Percentiles rank a stretch among this genome's conserved stretches.
Evolutionary conservation across 1,140 invertebrate species (phyloP).

Genomic region (Latrodectus geometricus): DNA sequence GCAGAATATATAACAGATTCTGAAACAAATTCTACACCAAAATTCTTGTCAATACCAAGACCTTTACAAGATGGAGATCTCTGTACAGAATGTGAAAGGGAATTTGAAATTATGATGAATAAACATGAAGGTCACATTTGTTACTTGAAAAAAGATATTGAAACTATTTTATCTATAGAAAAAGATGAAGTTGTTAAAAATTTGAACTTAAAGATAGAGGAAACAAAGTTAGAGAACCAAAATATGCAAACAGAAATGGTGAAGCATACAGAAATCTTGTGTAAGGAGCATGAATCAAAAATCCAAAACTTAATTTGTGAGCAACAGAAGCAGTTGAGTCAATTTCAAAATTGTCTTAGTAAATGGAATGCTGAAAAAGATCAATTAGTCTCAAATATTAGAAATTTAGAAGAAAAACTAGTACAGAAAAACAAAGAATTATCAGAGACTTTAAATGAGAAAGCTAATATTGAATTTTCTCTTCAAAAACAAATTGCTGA

Average conservation of each 20-base stretch:
- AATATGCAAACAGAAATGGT: not conserved
- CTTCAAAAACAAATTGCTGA: constrained; percentile 2
- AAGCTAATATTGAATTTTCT: constrained; percentile 3
- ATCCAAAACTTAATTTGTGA: constrained; percentile 14
- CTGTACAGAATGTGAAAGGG: constrained; percentile 25
- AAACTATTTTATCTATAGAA: constrained; percentile 18
- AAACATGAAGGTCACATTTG: constrained; percentile 36
- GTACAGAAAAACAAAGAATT: not conserved
- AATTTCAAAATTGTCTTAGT: not conserved
- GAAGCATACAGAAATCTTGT: constrained; percentile 33
- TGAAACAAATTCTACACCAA: constrained; percentile 31
- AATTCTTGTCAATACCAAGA: constrained; percentile 31
- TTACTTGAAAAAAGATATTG: constrained; percentile 27
- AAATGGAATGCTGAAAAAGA: not conserved
- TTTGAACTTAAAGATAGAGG: constrained; percentile 13
- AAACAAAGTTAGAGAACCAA: constrained; percentile 17
- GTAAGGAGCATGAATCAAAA: constrained; percentile 25
- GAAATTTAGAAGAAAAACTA: constrained; percentile 20
- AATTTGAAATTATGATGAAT: constrained; percentile 27
- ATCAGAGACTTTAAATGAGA: constrained; percentile 6
- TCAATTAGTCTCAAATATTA: not conserved
- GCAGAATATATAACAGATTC: constrained; percentile 27
- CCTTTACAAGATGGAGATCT: constrained; percentile 21
- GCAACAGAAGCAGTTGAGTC: constrained; percentile 9
- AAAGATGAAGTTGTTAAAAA: constrained; percentile 15